Evolutionary conservation across 2,797 vertebrate species (phyloP).

Genomic region (Hipposideros larvatus): DNA sequence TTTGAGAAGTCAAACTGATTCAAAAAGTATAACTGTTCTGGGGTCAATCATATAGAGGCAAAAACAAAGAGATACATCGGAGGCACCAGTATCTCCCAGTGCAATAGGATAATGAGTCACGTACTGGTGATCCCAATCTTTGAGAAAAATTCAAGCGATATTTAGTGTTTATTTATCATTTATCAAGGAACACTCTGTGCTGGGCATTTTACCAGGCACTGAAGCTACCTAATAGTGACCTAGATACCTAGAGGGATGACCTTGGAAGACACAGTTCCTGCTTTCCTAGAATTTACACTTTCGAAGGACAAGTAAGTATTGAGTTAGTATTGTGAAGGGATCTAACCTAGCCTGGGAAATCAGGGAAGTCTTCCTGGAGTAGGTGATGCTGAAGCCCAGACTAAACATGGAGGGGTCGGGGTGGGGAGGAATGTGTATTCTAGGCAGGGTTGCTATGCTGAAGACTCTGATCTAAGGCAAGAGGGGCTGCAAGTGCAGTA

Average conservation of each 20-base stretch:
- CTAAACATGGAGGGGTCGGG: no score
- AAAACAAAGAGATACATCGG: background rate
- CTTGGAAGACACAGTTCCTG: background rate
- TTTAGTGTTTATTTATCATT: background rate
- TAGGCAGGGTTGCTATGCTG: background rate
- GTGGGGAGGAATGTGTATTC: background rate
- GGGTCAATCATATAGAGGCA: background rate
- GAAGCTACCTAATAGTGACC: background rate
- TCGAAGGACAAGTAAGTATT: background rate
- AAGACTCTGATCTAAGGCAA: background rate
- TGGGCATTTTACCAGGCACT: background rate
- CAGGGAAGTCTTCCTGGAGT: background rate
- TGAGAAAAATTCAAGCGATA: background rate
- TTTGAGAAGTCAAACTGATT: background rate
- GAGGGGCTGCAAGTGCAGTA: background rate
- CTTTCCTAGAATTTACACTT: background rate
- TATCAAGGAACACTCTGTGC: background rate
- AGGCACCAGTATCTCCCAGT: background rate
- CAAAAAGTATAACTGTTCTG: background rate
- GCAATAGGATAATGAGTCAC: background rate
- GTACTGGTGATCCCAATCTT: background rate
- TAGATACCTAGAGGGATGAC: background rate
- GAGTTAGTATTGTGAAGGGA: background rate
- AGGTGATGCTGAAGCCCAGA: background rate
- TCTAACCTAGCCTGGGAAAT: background rate